A percentile compares a stretch with the other conserved stretches of the same genome.
These are phyloP conservation scores for Kryphioiulus occultus DNA, from an alignment of 2,888 invertebrate genomes.

Conservation along the genomic window DNA sequence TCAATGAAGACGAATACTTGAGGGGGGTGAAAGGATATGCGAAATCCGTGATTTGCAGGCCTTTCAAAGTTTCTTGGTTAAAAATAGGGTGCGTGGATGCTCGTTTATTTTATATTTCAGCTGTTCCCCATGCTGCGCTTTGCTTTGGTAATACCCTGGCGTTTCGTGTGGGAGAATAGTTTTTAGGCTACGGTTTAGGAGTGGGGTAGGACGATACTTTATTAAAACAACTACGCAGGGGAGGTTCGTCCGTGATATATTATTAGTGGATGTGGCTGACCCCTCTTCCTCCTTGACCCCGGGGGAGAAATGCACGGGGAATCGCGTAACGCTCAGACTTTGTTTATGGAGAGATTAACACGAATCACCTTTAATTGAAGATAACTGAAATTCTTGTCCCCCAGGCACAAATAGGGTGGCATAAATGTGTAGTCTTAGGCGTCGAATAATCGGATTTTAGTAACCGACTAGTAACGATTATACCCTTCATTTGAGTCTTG, in stretches of 20 bases:
- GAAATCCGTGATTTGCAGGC: not conserved
- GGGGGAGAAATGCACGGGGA: not conserved
- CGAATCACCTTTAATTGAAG: too few relatives aligned
- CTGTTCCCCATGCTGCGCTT: not conserved
- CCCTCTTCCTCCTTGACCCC: not conserved
- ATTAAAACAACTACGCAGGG: not conserved
- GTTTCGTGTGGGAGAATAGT: not conserved
- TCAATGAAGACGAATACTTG: not conserved
- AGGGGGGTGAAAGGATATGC: not conserved
- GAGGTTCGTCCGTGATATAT: not conserved
- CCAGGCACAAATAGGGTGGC: not conserved
- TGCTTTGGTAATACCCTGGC: not conserved
- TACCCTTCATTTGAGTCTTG: too few relatives aligned
- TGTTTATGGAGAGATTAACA: too few relatives aligned
- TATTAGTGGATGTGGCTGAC: slow-evolving; percentile 5
- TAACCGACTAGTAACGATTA: too few relatives aligned
- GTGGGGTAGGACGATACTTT: not conserved
- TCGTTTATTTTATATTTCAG: not conserved
- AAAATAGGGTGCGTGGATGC: not conserved
- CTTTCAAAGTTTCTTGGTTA: slow-evolving; percentile 2
- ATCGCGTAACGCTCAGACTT: not conserved
- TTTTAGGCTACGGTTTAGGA: not conserved
- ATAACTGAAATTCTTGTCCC: too few relatives aligned
- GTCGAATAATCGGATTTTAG: not conserved
- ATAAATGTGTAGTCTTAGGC: not conserved